Conservation (phyloP, 2,113 vertebrate genomes). For the Mustela nigripes region DNA sequence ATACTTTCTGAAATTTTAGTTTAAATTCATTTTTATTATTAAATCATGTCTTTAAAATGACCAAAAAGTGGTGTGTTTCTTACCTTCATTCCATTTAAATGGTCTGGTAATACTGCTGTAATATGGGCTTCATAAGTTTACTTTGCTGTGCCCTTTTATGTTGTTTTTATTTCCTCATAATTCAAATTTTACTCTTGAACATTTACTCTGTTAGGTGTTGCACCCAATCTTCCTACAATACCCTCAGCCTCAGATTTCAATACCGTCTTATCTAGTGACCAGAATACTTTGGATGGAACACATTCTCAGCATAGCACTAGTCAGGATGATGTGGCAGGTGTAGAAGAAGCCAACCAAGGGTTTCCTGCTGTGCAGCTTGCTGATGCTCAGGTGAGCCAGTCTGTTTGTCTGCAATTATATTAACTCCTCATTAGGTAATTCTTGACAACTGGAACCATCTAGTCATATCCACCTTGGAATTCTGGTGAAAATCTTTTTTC, state of each 20-base stretch:
- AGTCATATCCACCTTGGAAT: not conserved
- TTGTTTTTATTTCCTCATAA: conserved; percentile 20
- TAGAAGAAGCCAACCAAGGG: conserved; percentile 96
- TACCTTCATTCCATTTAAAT: not conserved
- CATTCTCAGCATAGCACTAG: conserved; percentile 98
- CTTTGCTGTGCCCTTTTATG: not conserved
- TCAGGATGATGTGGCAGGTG: conserved; percentile 95
- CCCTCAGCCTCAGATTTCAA: conserved; percentile 99
- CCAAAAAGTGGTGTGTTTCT: not conserved
- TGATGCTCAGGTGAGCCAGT: conserved; percentile 94
- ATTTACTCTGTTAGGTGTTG: conserved; percentile 89
- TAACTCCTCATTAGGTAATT: not conserved
- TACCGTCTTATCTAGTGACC: conserved; percentile 96
- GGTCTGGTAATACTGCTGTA: not conserved
- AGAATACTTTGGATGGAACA: conserved; percentile 97
- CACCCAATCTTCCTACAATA: conserved; percentile 96
- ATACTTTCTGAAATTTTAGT: conserved; percentile 27
- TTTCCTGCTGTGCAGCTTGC: conserved; percentile 98
- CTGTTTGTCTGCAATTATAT: not conserved
- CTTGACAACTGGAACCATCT: not conserved
- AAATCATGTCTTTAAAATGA: conserved; percentile 4
- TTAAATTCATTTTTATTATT: conserved; percentile 53
- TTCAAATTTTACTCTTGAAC: conserved; percentile 45
- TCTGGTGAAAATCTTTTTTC: not conserved
- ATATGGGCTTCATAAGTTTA: not conserved